Evolutionary conservation across 92 coral and sea anemone genomes (phyloP).

Genomic region (Desmophyllum pertusum): DNA sequence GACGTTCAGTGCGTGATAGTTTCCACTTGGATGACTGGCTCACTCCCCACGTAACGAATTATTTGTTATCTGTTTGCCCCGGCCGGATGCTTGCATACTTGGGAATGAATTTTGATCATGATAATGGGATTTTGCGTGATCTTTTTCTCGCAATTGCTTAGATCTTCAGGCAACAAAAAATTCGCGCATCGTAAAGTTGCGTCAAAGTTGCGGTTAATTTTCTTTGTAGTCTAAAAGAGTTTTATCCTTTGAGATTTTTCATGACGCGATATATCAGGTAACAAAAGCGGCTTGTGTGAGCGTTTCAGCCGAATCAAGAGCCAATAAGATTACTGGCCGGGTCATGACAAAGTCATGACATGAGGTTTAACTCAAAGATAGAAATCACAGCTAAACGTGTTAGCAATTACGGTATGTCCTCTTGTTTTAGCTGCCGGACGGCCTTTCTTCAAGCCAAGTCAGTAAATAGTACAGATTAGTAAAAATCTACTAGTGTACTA

Average conservation of each 20-base stretch:
- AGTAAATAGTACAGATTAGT: no score
- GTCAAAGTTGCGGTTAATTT: not conserved
- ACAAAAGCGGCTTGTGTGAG: constrained; percentile 8
- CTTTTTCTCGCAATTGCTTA: not conserved
- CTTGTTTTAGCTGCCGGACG: not conserved
- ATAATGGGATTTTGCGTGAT: constrained; percentile 36
- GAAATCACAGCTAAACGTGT: not conserved
- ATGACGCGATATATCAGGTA: constrained; percentile 1
- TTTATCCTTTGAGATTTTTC: not conserved
- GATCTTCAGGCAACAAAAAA: not conserved
- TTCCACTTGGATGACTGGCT: constrained; percentile 19
- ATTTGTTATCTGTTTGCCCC: constrained; percentile 20
- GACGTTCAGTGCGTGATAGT: constrained; percentile 44
- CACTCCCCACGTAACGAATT: constrained; percentile 33
- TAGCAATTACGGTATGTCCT: not conserved
- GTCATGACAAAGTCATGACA: not conserved
- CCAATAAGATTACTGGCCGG: not conserved
- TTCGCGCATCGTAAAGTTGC: not conserved
- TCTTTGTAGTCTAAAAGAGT: not conserved
- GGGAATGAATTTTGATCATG: constrained; percentile 11
- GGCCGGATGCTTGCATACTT: constrained; percentile 42
- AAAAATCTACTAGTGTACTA: no score
- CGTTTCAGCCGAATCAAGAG: not conserved
- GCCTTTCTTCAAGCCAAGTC: no score
- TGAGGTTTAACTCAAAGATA: not conserved